Base-by-base conservation (phyloP, 1,140 invertebrate genomes). In the Aphis gossypii region DNA sequence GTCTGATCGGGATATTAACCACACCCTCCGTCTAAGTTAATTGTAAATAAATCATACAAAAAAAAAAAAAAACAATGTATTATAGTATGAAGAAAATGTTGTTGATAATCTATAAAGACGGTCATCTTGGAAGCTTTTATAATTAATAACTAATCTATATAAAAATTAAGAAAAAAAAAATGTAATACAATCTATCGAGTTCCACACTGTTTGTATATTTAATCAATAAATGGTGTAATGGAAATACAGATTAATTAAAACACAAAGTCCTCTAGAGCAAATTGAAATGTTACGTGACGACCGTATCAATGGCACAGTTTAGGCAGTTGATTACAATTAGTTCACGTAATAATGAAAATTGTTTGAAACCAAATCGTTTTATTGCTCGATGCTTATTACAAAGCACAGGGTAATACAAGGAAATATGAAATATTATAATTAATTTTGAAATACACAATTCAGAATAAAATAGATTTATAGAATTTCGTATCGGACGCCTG, bases 211-310 rank as follows among this genome's bases (percentile, higher is more conserved):
- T 48, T 51, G 18, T 84, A 44, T 84, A 84, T 84, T 25, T n/a
- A 48, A 87, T 87, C 44, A 30, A 87, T 48, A 51, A n/a, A 48
- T 35, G 25, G 46, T 51, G 14, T 51, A 51, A 87, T 87, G 18
- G 86, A 23, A 48, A 87, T 90, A 41, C 21, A 35, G 41, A 90
- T 38, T 90, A 60, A 90, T 90, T 90, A 90, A 90, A 90, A 90
- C 4, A 60, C 35, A 25, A 41, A 90, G 25, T 60, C 38, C 54
- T 56, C 41, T 14, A 54, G n/a, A 90, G 51, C 35, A 60, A 90
- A 90, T 90, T 90, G 48, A 90, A 90, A 60, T 30, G 38, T 56
- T 90, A 90, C 89, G 89, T 90, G 89, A 90, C 89, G 89, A 90
- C 89, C 35, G 48, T 60, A 90, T 56, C 54, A 90, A 90, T 90